Conservation (phyloP, 2,113 vertebrate genomes). For the Anarrhichthys ocellatus region DNA sequence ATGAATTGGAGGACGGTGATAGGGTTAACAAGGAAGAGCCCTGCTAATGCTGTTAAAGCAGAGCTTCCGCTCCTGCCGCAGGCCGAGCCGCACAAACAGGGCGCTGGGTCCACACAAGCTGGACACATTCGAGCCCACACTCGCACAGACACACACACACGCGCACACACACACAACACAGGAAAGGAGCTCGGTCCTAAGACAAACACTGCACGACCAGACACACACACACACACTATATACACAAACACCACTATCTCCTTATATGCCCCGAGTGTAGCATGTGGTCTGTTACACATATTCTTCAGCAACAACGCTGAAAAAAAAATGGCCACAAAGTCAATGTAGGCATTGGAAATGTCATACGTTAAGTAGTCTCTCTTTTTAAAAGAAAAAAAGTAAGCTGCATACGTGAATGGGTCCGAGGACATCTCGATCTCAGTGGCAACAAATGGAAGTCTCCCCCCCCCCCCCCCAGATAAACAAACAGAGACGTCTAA, state of each 20-base stretch:
- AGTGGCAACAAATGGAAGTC: conserved; percentile 28
- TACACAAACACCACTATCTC: conserved; percentile 49
- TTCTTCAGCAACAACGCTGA: conserved; percentile 1
- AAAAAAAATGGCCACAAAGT: conserved; percentile 5
- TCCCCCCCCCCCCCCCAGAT: conserved; percentile 38
- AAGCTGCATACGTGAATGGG: neutral
- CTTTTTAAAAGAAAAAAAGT: neutral
- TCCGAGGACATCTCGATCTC: neutral
- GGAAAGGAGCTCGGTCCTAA: conserved; percentile 45
- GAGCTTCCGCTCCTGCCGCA: conserved; percentile 58
- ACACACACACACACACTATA: conserved; percentile 29
- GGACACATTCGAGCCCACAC: conserved; percentile 31
- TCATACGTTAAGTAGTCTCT: neutral
- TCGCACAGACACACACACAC: conserved; percentile 33
- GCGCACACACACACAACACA: conserved; percentile 45
- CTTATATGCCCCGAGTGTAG: conserved; percentile 36
- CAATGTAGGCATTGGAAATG: neutral
- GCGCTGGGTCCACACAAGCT: conserved; percentile 51
- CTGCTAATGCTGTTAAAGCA: conserved; percentile 48
- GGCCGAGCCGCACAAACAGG: conserved; percentile 51
- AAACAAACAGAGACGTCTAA: conserved; percentile 66
- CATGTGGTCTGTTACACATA: conserved; percentile 18
- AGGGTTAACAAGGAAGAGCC: conserved; percentile 67
- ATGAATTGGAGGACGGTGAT: neutral
- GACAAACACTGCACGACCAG: conserved; percentile 51